A percentile compares a stretch with the other conserved stretches of the same genome.
Conservation (phyloP, 2,113 vertebrate genomes). For the Pongo abelii region DNA sequence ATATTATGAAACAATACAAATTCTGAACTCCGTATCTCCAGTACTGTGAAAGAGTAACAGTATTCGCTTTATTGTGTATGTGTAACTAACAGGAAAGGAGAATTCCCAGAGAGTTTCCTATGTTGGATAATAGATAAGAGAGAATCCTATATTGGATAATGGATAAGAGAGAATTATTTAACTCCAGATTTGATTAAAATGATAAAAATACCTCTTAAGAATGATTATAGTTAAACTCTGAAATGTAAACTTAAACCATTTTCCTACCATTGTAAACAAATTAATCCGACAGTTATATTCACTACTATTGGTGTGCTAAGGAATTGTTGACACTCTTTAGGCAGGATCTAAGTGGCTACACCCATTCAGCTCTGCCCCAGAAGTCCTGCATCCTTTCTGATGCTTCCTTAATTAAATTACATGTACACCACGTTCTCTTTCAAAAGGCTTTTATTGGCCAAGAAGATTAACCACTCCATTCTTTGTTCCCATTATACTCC, state of each 20-base stretch:
- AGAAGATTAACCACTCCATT: not conserved
- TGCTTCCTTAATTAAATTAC: not conserved
- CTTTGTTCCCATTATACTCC: not conserved
- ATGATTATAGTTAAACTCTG: not conserved
- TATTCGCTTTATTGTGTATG: not conserved
- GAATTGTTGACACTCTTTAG: not conserved
- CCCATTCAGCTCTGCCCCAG: rapidly evolving
- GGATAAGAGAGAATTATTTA: not conserved
- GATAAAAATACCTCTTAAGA: not conserved
- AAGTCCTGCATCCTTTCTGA: not conserved
- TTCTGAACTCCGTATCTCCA: not conserved
- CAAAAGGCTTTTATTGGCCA: not conserved
- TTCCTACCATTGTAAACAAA: not conserved
- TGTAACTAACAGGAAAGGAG: not conserved
- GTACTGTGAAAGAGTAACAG: not conserved
- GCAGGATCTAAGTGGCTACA: rapidly evolving
- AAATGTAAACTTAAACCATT: not conserved
- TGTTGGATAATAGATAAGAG: not conserved
- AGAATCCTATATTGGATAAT: not conserved
- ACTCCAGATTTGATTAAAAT: not conserved
- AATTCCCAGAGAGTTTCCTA: not conserved
- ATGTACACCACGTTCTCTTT: not conserved
- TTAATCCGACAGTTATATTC: not conserved
- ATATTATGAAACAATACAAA: not conserved
- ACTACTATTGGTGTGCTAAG: not conserved